Base-by-base conservation (phyloP, 2,797 vertebrate genomes). In the Phoebastria nigripes region DNA sequence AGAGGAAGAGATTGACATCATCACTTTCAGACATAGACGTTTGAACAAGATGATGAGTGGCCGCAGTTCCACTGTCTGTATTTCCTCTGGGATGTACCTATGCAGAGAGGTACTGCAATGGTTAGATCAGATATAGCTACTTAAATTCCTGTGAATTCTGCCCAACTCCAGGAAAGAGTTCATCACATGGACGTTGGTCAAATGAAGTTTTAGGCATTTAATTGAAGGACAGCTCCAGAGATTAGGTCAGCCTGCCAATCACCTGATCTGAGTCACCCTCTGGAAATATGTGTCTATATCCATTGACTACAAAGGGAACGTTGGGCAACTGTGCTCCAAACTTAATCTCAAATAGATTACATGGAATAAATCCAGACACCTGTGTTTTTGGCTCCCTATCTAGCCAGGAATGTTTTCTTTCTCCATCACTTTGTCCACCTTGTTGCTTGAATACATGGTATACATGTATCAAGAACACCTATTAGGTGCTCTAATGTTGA, bases 381-480 rank as follows among this genome's bases (percentile, higher is more conserved):
- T 61, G 49, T 11, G 33, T 7, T 49, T 82, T 51, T 63, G 69
- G 42, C 59, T 67, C 41, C 18, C 7, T 41, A 0, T 31, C 24
- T 17, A 44, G 26, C 67, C 51, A 19, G 7, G 22, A 51, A 26
- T 22, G 6, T 37, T 52, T 80, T 28, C 22, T 35, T 82, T 74
- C 33, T 33, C n/a, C 33, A 5, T 62, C 20, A 21, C 67, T 90
- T 81, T 56, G 12, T 70, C 56, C n/a, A 28, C 25, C 12, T 62
- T 10, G 22, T 82, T 44, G 46, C 44, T 41, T 54, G 41, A 54
- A 51, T 6, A n/a, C 9, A 0, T 13, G 15, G 8, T 29, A 8
- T 42, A 2, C 0, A 0, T 2, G 1, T 35, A 8, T 28, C 24
- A 14, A 31, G 21, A 29, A 35, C 26, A 6, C 6, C 3, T 5